Base-by-base conservation (phyloP, 2,113 vertebrate species). In the Malurus alboscapulatus region DNA sequence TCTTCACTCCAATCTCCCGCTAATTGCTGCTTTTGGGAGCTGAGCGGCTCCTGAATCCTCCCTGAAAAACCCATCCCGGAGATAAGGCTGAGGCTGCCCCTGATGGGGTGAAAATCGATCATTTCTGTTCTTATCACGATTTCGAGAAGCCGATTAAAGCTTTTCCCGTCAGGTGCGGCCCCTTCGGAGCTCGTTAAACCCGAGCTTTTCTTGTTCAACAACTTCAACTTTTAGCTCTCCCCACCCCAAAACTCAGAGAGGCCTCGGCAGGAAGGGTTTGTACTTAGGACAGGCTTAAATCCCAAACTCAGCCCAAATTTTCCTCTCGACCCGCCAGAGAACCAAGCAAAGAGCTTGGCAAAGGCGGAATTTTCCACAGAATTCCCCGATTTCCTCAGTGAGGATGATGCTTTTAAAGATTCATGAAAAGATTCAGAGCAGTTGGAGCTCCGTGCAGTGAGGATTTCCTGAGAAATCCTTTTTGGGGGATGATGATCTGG, bases 341-440 rank as follows among this genome's bases (percentile, higher is more conserved):
- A 4, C 7, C 0, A 0, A 83, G 63, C 17, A 3, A 45, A 53
- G 44, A 7, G 6, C 6, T 22, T 20, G 76, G 59, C 14, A 50
- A 20, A 45, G 17, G 34, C 17, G 0, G 4, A 2, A 0, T 47
- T 91, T 42, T 34, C 42, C 65, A 1, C 4, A 9, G 45, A 7
- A 32, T n/a, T 10, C 4, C 1, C 14, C 10, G 2, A 0, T 22
- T 78, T 47, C 14, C 24, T 0, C 6, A 34, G 36, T 0, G 14
- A 59, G 29, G 48, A 10, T 10, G 22, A 25, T 9, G 6, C 21
- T 13, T 10, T 27, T 5, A 27, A 3, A 21, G 26, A 26, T 47
- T 63, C 5, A 1, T 1, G 2, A 0, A 14, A 51, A 38, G 24
- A 7, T 14, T 6, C 1, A 6, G 36, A 79, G 67, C 19, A 6